Evolutionary conservation across 1,140 invertebrate genomes (phyloP), one percentile per base, ranked within the genome.

Genomic region (Drosophila setifemur): DNA sequence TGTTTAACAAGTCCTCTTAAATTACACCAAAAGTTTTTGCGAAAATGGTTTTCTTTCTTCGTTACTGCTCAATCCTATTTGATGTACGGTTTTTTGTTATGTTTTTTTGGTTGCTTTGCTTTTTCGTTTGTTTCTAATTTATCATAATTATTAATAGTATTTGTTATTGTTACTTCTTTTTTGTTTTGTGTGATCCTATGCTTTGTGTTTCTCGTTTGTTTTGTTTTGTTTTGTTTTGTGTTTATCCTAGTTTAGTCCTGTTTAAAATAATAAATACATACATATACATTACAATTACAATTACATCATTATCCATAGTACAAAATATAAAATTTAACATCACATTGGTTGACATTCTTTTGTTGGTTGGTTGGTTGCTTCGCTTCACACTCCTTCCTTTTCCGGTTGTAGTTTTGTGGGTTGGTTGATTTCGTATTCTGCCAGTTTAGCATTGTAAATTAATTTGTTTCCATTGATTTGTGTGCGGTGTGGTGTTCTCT

Each of bases 311-410:
- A 85, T 86, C 79, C 67, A 86, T 85, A 86, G 81, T 86, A 86
- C 76, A 86, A 87, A 86, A 86, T 86, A 79, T 86, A 86, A 87
- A 86, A 86, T 86, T 86, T 87, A 87, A 86, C 81, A 86, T 86
- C 81, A 86, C 81, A 86, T 86, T 86, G 81, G 82, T 86, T 86
- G 81, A 86, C 81, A 87, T 87, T 86, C 76, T 86, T 86, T 86
- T 86, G 81, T 86, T 86, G 81, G 81, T 86, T 85, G 79, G 79
- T 85, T 86, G 81, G 81, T 86, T 86, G 81, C 71, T 86, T 83
- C 81, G 79, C 81, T 78, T 83, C 42, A 69, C 78, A 73, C 31
- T 61, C 43, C 14, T 40, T 5, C 26, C 48, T 25, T 49, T 52
- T 37, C 44, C 31, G 49, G 53, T 52, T 45, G 19, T 63, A 25